Base-by-base conservation (phyloP, 2,797 vertebrate species). In the Gallirallus australis region DNA sequence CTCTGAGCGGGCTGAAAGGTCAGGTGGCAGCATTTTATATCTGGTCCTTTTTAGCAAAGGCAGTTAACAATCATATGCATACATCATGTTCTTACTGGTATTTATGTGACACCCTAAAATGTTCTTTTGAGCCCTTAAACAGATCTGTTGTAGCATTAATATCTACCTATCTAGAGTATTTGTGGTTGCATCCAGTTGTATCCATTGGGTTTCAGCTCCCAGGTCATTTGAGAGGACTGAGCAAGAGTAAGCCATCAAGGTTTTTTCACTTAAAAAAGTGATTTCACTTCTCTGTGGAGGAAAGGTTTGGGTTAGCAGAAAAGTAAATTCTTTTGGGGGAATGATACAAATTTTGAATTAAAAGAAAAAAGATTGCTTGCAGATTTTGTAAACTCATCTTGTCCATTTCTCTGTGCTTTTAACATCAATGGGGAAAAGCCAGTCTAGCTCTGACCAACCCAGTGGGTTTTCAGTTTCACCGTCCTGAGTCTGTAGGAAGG, bases 41-140 rank as follows among this genome's bases (percentile, higher is more conserved):
- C 48, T 45, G 42, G 19, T 66, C 45, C 31, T 82, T 63, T 64
- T 25, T 64, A 63, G 30, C 25, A 33, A 50, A 78, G 45, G 17
- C 39, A 53, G 15, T 80, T 87, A 45, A 10, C 42, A 63, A 48
- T 60, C 20, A 30, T 54, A 3, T 31, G 35, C 25, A 27, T 19
- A 28, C 1, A 1, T 56, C 48, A 27, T 78, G 15, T 12, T 95
- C 0, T 0, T 52, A 27, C 28, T 66, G 52, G 10, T 70, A 12
- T 52, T 56, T 60, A 45, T 52, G 15, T 60, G 69, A 60, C 35
- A 54, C 12, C 7, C n/a, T 61, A 53, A 86, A 78, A 23, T 6
- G 11, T 35, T 20, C 37, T 91, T 69, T 12, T 57, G 24, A 88
- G 37, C 30, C 16, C 24, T 75, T 35, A n/a, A 83, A 64, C 20